Conservation (phyloP, 92 coral and sea anemone species). For the Isaurus tuberculatus region DNA sequence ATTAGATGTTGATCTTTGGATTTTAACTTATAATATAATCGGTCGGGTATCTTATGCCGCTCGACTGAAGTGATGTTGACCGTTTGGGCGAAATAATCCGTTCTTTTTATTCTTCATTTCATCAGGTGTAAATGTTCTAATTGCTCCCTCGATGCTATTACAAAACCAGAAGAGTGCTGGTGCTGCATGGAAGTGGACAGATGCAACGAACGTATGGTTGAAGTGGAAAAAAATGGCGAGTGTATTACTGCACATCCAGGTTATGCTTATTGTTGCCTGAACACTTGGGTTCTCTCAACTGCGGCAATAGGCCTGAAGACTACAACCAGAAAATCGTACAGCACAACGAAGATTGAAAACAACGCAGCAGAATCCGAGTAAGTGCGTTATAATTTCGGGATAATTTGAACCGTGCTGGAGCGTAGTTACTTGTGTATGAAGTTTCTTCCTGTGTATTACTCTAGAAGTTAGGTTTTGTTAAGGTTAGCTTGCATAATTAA, state of each 20-base stretch:
- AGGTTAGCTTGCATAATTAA: neutral
- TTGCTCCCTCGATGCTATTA: constrained; percentile 47
- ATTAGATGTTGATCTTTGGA: constrained; percentile 7
- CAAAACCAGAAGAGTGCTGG: constrained; percentile 55
- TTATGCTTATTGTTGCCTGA: constrained; percentile 44
- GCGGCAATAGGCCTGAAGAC: constrained; percentile 57
- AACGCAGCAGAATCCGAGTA: constrained; percentile 48
- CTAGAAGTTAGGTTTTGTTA: neutral
- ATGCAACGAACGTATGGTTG: constrained; percentile 41
- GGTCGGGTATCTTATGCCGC: constrained; percentile 17
- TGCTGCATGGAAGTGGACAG: constrained; percentile 49
- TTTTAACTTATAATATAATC: neutral
- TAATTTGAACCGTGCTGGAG: neutral
- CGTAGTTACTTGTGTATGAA: neutral
- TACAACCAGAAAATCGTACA: constrained; percentile 42
- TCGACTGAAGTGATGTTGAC: constrained; percentile 8
- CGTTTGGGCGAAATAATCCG: constrained; percentile 5
- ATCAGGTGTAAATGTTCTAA: constrained; percentile 58
- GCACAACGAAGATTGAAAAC: constrained; percentile 26
- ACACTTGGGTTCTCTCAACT: constrained; percentile 48
- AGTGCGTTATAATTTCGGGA: constrained; percentile 6
- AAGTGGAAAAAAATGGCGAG: constrained; percentile 20
- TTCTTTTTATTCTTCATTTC: constrained; percentile 19
- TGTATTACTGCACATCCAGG: constrained; percentile 54
- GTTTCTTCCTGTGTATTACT: neutral